Conservation (phyloP, 2,113 vertebrate species). For the Mohoua ochrocephala region DNA sequence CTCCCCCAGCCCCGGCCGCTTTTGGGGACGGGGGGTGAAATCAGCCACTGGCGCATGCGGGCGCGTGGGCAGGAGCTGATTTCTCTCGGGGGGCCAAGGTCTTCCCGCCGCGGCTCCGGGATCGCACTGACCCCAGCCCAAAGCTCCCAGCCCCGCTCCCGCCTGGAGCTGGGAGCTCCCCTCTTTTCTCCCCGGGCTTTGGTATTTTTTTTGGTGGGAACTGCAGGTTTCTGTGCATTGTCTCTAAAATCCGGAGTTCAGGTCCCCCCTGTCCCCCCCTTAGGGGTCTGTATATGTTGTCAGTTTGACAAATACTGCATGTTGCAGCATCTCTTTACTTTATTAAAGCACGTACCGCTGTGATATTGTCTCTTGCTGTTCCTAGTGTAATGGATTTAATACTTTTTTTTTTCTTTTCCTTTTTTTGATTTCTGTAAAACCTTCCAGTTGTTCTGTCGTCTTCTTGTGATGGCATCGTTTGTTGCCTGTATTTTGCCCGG, state of each 20-base stretch:
- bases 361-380: slow-evolving; percentile 72
- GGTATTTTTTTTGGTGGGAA: neutral
- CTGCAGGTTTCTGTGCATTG: slow-evolving; percentile 34
- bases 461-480: slow-evolving; percentile 65
- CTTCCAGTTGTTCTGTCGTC: slow-evolving; percentile 68
- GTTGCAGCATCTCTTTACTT: slow-evolving; percentile 74
- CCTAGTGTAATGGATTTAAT: slow-evolving; percentile 65
- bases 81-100: neutral
- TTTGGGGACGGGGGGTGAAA: neutral
- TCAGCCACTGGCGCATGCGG: neutral
- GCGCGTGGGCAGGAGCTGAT: neutral
- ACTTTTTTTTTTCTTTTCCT: slow-evolving; percentile 29
- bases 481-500: slow-evolving; percentile 61
- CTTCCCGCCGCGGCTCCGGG: neutral
- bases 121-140: neutral
- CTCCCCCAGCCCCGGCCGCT: neutral
- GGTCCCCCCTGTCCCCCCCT: neutral
- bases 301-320: slow-evolving; percentile 69
- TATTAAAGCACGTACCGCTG: slow-evolving; percentile 68
- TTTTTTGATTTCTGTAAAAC: slow-evolving; percentile 63
- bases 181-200: neutral
- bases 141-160: neutral
- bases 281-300: slow-evolving; percentile 69
- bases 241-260: slow-evolving; percentile 41
- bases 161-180: neutral